Evolutionary conservation across 2,797 vertebrate species (phyloP).

Genomic region (Odontamblyopus rebecca): DNA sequence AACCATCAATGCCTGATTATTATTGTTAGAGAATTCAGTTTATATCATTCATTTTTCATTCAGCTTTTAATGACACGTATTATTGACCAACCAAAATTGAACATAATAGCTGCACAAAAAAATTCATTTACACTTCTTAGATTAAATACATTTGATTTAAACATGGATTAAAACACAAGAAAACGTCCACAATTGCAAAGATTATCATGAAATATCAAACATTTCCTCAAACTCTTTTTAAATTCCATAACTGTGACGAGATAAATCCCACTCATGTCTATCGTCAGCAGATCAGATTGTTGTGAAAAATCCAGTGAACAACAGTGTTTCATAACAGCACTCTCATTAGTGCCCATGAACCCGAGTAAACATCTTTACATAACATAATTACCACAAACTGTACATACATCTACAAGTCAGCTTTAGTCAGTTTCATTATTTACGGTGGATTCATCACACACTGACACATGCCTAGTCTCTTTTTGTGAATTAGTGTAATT

Average conservation of each 20-base stretch:
- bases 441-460: background rate
- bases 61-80: background rate
- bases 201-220: no score
- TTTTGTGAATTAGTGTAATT: no score
- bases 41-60: no score
- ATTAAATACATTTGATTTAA: no score
- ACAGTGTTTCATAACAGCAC: slow-evolving; percentile 2
- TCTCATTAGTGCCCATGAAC: slow-evolving; percentile 2
- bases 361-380: slow-evolving; percentile 2
- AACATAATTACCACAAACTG: background rate
- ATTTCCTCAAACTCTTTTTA: no score
- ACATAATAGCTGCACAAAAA: no score
- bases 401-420: background rate
- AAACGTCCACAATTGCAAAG: no score
- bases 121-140: no score
- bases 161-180: no score
- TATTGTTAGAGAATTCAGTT: no score
- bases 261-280: background rate
- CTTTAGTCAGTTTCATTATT: background rate
- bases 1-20: no score
- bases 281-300: background rate
- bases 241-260: background rate
- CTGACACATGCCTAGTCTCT: background rate
- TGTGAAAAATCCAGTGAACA: background rate
- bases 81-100: no score